A percentile compares a stretch with the other conserved stretches of the same genome.
phyloP scores from a whole-genome alignment of 2,113 vertebrate genomes.

The Hyla sarda region DNA sequence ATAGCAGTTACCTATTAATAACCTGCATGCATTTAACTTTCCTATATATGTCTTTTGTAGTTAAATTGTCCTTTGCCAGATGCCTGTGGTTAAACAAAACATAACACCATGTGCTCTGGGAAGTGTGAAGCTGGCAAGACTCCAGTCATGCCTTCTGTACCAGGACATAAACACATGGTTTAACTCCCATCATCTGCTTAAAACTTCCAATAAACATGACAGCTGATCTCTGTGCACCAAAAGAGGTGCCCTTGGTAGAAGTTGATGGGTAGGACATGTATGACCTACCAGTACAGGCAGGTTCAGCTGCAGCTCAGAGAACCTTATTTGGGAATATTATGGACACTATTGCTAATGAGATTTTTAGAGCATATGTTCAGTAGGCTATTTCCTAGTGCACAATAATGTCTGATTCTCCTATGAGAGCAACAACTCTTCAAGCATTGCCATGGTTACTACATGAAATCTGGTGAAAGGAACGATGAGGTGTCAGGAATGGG shows the following conservation, averaged over 20 bases:
- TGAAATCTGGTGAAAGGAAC: constrained; percentile 33
- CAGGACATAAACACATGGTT: constrained; percentile 48
- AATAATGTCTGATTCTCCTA: constrained; percentile 10
- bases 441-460: constrained; percentile 47
- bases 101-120: constrained; percentile 37
- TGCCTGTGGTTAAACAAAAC: constrained; percentile 50
- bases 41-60: constrained; percentile 39
- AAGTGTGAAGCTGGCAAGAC: constrained; percentile 36
- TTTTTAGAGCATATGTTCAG: constrained; percentile 41
- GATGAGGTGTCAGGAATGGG: constrained; percentile 41
- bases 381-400: constrained; percentile 33
- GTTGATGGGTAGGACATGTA: constrained; percentile 32
- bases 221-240: constrained; percentile 33
- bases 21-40: constrained; percentile 19
- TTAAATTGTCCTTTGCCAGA: constrained; percentile 44
- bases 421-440: constrained; percentile 36
- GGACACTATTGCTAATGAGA: constrained; percentile 37
- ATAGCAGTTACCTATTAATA: constrained; percentile 24
- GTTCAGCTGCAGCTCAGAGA: constrained; percentile 3
- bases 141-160: constrained; percentile 58
- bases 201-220: constrained; percentile 46
- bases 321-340: not conserved
- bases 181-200: constrained; percentile 41
- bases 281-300: constrained; percentile 27
- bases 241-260: constrained; percentile 30